Conservation (phyloP, 1,140 invertebrate species). For the Danaus melanippus region DNA sequence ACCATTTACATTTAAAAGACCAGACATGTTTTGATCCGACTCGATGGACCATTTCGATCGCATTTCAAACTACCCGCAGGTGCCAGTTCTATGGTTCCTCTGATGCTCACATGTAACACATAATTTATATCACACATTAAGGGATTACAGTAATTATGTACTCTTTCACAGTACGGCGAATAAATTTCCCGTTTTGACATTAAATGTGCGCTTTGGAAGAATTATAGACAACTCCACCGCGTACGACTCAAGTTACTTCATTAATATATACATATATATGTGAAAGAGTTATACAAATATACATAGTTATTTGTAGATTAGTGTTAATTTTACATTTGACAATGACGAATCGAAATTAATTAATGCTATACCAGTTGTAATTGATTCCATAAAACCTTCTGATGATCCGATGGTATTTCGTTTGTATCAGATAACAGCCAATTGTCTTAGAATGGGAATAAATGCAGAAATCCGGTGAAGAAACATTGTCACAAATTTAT, state of each 20-base stretch:
- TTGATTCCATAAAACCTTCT: too few relatives aligned
- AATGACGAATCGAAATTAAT: too few relatives aligned
- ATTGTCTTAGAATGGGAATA: slow-evolving; percentile 15
- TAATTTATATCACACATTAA: slow-evolving; percentile 33
- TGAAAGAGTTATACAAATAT: slow-evolving; percentile 16
- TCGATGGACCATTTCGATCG: slow-evolving; percentile 12
- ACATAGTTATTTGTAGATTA: slow-evolving; percentile 3
- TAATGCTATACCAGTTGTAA: too few relatives aligned
- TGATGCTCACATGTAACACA: slow-evolving; percentile 28
- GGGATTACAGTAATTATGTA: slow-evolving; percentile 34
- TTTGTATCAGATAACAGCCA: slow-evolving; percentile 11
- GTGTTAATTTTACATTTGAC: too few relatives aligned
- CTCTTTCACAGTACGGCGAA: slow-evolving; percentile 19
- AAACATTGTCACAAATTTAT: slow-evolving; percentile 17
- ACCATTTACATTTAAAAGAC: slow-evolving; percentile 11
- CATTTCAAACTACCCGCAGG: slow-evolving; percentile 16
- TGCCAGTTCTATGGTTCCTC: slow-evolving; percentile 15
- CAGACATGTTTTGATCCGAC: neutral
- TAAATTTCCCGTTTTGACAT: slow-evolving; percentile 27
- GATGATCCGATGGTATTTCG: slow-evolving; percentile 12
- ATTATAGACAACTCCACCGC: slow-evolving; percentile 18
- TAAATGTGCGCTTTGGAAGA: slow-evolving; percentile 23
- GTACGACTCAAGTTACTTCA: slow-evolving; percentile 11
- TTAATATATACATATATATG: slow-evolving; percentile 21
- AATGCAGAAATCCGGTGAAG: slow-evolving; percentile 17